These are phyloP conservation scores for Pristionchus entomophagus DNA, from an alignment of 2,888 invertebrate genomes.

Conservation along the genomic window DNA sequence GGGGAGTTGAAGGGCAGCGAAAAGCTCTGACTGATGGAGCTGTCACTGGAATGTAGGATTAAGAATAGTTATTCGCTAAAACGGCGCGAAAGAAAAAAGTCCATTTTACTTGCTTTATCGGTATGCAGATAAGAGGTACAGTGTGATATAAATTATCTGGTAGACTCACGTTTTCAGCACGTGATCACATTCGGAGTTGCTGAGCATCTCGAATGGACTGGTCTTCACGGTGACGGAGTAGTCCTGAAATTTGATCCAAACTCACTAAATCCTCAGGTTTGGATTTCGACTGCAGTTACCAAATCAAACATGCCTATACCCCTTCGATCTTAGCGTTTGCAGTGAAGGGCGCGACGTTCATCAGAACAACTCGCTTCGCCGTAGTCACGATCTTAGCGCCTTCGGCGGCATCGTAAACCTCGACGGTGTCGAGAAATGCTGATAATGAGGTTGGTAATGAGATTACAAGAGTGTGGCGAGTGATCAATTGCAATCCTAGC, in stretches of 20 bases:
- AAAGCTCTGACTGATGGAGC: not conserved
- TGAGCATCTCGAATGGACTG: not conserved
- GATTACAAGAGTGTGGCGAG: no score
- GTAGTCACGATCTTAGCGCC: not conserved
- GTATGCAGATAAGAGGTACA: no score
- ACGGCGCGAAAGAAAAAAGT: no score
- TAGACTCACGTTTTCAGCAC: not conserved
- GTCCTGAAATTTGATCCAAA: not conserved
- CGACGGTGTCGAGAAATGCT: not conserved
- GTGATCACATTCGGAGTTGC: not conserved
- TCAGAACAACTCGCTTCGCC: not conserved
- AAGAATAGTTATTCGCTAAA: no score
- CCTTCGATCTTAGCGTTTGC: not conserved
- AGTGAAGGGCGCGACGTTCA: not conserved
- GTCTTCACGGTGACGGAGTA: not conserved
- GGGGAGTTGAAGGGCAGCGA: not conserved
- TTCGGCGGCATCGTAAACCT: not conserved
- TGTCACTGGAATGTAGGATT: no score
- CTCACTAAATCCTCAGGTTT: no score
- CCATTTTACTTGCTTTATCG: no score
- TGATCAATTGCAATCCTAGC: no score
- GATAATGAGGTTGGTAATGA: no score
- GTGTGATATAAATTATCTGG: no score
- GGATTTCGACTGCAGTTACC: no score
- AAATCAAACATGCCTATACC: no score